Base-by-base conservation (phyloP, 2,888 invertebrate species). In the Clistopyga incitator region DNA sequence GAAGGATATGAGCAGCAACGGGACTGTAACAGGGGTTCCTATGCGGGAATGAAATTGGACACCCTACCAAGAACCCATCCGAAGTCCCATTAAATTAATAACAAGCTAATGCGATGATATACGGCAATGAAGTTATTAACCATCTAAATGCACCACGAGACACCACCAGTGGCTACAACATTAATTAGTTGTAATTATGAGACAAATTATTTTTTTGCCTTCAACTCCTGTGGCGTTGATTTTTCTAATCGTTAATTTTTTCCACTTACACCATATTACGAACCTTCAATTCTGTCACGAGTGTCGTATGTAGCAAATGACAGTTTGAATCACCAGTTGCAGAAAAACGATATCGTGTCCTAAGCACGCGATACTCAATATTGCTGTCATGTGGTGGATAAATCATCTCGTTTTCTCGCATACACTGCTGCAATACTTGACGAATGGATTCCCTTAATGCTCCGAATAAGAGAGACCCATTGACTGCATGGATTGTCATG, bases 381-480 rank as follows among this genome's bases (percentile, higher is more conserved):
- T 38, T 42, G 0, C 38, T 42, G 20, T 20, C 65, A 65, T 10
- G 29, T 20, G 23, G n/a, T 20, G 23, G 38, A 54, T 25, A 6
- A 11, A 72, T 34, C n/a, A 23, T 54, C n/a, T 11, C 29, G 52
- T 50, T 76, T 78, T 72, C 75, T 34, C 18, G 34, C 59, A 15
- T 34, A 29, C 78, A 56, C 89, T 84, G 86, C 76, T 82, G 87
- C 78, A 87, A 87, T 87, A 87, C 88, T 89, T 89, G 89, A 90
- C 88, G 88, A 90, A 90, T 88, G 89, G 89, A 90, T 85, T 76
- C 86, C 87, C 85, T 84, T 89, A 90, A 90, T 90, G 89, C 88
- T 86, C 87, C 87, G 88, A 87, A 89, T 90, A 90, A 90, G 88
- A 88, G 87, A 86, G 82, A n/a, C 77, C 85, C 86, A 89, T 89